Evolutionary conservation across 2,113 vertebrate genomes (phyloP).

Genomic region (Chrysochloris asiatica): DNA sequence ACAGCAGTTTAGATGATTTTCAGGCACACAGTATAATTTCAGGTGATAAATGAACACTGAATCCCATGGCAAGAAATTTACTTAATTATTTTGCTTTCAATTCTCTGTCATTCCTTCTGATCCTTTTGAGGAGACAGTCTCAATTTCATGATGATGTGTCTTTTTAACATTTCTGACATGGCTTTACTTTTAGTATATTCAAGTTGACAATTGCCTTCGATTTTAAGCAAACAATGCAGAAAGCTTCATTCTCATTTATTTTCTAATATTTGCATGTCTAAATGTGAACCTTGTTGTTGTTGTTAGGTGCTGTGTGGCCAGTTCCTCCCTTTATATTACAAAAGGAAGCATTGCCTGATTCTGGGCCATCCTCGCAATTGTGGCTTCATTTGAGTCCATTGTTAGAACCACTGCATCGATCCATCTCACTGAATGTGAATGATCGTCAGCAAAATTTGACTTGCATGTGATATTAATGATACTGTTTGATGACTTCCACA

Average conservation of each 20-base stretch:
- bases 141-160: not conserved
- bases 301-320: too few species aligned
- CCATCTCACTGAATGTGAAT: too few species aligned
- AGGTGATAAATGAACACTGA: not conserved
- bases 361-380: too few species aligned
- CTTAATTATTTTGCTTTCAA: not conserved
- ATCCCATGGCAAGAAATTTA: not conserved
- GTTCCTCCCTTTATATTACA: too few species aligned
- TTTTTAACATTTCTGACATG: not conserved
- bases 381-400: too few species aligned
- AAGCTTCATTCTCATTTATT: too few species aligned
- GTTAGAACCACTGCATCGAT: too few species aligned
- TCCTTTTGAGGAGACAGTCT: not conserved
- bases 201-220: not conserved
- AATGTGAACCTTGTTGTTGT: not conserved
- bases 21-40: too few species aligned
- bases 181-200: not conserved
- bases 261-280: not conserved
- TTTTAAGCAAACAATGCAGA: not conserved
- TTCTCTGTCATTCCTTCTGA: not conserved
- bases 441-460: too few species aligned
- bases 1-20: not conserved
- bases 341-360: too few species aligned
- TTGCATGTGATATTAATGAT: too few species aligned
- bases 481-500: too few species aligned